These are phyloP conservation scores for Drosophila navojoa DNA, from an alignment of 1,140 invertebrate species.

Conservation along the genomic window DNA sequence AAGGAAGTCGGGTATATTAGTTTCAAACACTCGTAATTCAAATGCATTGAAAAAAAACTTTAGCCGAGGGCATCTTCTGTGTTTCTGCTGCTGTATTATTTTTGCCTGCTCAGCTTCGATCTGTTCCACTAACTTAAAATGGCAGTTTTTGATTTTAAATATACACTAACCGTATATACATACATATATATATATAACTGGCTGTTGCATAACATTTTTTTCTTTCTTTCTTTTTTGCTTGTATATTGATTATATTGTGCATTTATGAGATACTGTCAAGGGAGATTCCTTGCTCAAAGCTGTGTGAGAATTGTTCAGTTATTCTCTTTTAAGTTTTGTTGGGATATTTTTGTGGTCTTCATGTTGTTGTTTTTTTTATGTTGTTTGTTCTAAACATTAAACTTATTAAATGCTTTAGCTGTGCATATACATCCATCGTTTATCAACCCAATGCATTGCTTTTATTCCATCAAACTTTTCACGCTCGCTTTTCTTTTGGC, in stretches of 20 bases:
- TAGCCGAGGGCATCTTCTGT: conserved; percentile 6
- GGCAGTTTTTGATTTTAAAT: conserved; percentile 57
- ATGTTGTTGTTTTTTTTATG: conserved; percentile 21
- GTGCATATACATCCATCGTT: conserved; percentile 30
- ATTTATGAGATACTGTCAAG: conserved; percentile 34
- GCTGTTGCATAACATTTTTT: conserved; percentile 13
- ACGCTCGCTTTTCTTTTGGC: conserved; percentile 56
- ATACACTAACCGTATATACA: conserved; percentile 29
- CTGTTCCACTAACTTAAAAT: conserved; percentile 72
- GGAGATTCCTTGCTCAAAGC: conserved; percentile 1
- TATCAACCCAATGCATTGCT: conserved; percentile 19
- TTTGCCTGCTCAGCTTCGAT: conserved; percentile 19
- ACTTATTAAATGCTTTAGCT: conserved; percentile 52
- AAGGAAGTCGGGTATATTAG: conserved; percentile 25
- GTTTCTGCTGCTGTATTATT: conserved; percentile 2
- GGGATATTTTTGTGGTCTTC: conserved; percentile 12
- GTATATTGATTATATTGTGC: conserved; percentile 39
- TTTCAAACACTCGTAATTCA: conserved; percentile 52
- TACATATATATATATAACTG: conserved; percentile 26
- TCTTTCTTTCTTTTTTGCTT: conserved; percentile 8
- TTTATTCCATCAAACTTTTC: conserved; percentile 7
- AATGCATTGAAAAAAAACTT: conserved; percentile 56
- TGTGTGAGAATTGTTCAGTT: background rate
- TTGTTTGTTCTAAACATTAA: conserved; percentile 29
- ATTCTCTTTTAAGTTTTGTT: conserved; percentile 1